Evolutionary conservation across 2,797 vertebrate species (phyloP).

Genomic region (Darevskia mixta): DNA sequence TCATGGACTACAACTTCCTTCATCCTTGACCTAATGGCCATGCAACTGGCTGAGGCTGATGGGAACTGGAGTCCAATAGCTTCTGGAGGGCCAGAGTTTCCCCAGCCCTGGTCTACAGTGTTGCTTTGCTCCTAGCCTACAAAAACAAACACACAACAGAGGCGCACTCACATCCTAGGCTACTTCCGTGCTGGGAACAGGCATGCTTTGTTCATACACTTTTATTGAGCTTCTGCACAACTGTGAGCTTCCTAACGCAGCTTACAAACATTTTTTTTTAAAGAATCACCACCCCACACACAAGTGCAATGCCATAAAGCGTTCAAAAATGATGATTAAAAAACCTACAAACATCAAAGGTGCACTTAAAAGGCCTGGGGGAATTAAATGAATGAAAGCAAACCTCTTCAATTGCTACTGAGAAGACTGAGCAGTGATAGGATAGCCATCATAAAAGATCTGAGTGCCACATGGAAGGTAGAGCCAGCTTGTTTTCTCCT

Average conservation of each 20-base stretch:
- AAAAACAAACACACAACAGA: not conserved
- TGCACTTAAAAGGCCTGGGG: not conserved
- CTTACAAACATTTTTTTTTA: not conserved
- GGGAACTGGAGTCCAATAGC: not conserved
- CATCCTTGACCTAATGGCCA: not conserved
- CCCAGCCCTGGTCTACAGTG: not conserved
- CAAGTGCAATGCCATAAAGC: not conserved
- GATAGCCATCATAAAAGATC: too few relatives aligned
- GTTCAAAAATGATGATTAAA: not conserved
- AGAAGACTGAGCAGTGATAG: too few relatives aligned
- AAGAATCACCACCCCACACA: not conserved
- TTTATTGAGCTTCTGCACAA: too few relatives aligned
- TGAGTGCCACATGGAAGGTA: too few relatives aligned
- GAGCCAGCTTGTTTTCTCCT: too few relatives aligned
- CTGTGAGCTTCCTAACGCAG: not conserved
- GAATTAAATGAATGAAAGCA: not conserved
- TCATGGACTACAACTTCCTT: not conserved
- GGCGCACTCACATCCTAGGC: too few relatives aligned
- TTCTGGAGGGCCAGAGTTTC: not conserved
- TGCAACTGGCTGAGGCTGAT: not conserved
- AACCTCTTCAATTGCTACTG: not conserved
- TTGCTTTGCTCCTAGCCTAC: not conserved
- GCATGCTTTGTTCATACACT: too few relatives aligned
- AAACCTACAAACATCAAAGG: not conserved
- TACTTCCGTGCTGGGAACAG: too few relatives aligned